Evolutionary conservation across 2,797 vertebrate genomes (phyloP).

Genomic region (Poecilia gillii): DNA sequence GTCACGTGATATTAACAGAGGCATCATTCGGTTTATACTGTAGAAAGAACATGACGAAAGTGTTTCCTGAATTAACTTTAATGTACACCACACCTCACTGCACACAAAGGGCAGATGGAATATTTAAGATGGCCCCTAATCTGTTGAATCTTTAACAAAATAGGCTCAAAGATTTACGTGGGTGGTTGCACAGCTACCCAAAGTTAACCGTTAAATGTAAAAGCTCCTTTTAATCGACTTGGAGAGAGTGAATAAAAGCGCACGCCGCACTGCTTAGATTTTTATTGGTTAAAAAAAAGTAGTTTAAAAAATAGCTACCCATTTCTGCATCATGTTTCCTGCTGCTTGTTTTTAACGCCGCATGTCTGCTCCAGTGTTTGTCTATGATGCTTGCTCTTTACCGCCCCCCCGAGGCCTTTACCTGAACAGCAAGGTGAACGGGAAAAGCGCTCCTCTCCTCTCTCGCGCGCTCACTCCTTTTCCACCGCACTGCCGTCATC

Average conservation of each 20-base stretch:
- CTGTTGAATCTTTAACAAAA: no score
- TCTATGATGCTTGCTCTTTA: constrained; percentile 25
- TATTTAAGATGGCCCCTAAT: no score
- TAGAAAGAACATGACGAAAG: no score
- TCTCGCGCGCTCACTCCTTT: constrained; percentile 48
- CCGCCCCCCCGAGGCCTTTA: constrained; percentile 56
- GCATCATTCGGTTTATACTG: no score
- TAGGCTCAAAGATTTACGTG: no score
- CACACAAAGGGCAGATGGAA: no score
- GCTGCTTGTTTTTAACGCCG: neutral
- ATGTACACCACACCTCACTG: no score
- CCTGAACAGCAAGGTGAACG: constrained; percentile 15
- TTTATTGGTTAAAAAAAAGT: neutral
- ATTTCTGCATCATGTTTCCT: neutral
- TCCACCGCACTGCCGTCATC: constrained; percentile 14
- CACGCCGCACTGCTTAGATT: neutral
- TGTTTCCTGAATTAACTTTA: no score
- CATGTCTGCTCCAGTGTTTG: neutral
- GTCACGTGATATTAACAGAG: no score
- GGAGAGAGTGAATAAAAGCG: neutral
- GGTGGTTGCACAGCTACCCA: no score
- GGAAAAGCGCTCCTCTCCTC: constrained; percentile 28
- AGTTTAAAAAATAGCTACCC: neutral
- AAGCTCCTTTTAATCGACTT: no score
- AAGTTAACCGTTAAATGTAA: no score